These are phyloP conservation scores for Macrochelys suwanniensis DNA, from an alignment of 2,797 vertebrate genomes.

Conservation along the genomic window DNA sequence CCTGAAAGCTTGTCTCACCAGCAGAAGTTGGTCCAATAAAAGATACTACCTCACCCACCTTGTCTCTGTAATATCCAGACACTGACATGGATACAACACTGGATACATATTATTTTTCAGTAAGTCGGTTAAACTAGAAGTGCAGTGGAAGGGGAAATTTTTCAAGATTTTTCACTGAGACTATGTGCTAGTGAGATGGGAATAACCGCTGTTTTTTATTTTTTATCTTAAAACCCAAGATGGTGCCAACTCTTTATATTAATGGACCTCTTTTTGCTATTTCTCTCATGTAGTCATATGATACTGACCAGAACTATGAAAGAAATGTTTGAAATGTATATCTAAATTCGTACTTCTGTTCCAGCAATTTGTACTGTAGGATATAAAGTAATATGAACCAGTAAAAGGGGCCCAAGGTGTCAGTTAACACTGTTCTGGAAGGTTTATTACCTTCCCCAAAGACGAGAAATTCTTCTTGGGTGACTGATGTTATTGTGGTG, in stretches of 20 bases:
- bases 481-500: constrained; percentile 18
- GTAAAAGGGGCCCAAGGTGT: neutral
- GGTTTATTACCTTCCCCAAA: neutral
- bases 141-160: constrained; percentile 36
- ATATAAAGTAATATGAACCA: constrained; percentile 12
- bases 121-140: constrained; percentile 47
- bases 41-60: neutral
- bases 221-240: constrained; percentile 11
- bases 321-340: constrained; percentile 37
- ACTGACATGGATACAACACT: neutral
- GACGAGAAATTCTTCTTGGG: constrained; percentile 5
- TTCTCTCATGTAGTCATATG: neutral
- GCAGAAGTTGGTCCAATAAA: neutral
- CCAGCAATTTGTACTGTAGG: constrained; percentile 8
- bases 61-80: neutral
- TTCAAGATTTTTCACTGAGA: constrained; percentile 31
- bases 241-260: neutral
- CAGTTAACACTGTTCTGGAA: constrained; percentile 13
- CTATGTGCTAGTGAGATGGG: neutral
- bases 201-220: neutral
- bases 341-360: constrained; percentile 8
- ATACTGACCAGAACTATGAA: constrained; percentile 32
- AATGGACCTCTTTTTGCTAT: neutral
- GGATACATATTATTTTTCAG: constrained; percentile 12
- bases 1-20: neutral